These are phyloP conservation scores for Andrena flavipes DNA, from an alignment of 2,888 invertebrate species.

Conservation along the genomic window DNA sequence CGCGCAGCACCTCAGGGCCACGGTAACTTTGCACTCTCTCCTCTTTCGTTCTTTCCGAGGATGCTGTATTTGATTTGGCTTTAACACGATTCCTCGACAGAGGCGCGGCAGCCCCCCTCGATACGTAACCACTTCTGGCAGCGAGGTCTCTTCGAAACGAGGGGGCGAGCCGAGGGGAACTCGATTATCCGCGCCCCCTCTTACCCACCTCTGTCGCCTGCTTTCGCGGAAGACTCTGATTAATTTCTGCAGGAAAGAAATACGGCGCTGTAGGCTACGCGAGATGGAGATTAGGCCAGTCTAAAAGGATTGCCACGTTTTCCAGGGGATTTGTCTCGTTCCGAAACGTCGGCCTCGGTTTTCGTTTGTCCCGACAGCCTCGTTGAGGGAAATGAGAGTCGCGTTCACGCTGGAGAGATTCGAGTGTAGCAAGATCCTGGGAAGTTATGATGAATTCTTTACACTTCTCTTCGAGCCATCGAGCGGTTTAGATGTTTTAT, in stretches of 20 bases:
- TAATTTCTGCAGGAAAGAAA: slow-evolving; percentile 29
- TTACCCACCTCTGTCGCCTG: not conserved
- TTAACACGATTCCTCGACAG: slow-evolving; percentile 66
- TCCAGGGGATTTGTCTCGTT: slow-evolving; percentile 3
- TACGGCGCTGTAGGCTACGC: not conserved
- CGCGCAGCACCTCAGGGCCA: slow-evolving; percentile 30
- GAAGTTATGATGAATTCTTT: not conserved
- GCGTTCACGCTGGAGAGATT: not conserved
- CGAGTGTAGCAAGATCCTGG: not conserved
- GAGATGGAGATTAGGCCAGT: not conserved
- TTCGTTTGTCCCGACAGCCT: not conserved
- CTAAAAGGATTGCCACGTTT: not conserved
- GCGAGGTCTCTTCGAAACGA: not conserved
- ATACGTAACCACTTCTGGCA: slow-evolving; percentile 64
- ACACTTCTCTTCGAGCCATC: not conserved
- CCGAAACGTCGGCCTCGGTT: not conserved
- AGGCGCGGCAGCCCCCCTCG: slow-evolving; percentile 43
- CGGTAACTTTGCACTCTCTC: slow-evolving; percentile 48
- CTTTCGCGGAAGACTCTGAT: slow-evolving; percentile 9
- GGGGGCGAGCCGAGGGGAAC: slow-evolving; percentile 25
- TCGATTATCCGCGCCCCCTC: slow-evolving; percentile 32
- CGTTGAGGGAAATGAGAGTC: not conserved
- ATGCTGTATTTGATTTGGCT: slow-evolving; percentile 68
- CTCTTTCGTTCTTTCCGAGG: slow-evolving; percentile 37
- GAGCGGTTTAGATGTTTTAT: too few species aligned